Evolutionary conservation across 2,113 vertebrate species (phyloP), one percentile per base, ranked within the genome.

Genomic region (Theropithecus gelada): DNA sequence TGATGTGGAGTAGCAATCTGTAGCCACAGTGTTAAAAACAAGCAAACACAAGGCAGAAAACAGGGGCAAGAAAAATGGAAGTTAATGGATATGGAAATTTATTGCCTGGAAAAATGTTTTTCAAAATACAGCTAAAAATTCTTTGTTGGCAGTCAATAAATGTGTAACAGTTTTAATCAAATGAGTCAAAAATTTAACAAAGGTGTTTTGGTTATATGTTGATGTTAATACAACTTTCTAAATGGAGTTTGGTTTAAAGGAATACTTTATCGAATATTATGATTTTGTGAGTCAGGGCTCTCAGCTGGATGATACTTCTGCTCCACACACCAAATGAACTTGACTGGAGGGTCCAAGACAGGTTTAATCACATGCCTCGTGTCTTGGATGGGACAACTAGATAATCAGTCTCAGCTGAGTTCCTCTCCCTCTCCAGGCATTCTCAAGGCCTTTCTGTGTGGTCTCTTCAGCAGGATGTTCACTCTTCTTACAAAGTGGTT

Each of bases 41-140:
- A 64, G 9, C 1, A 32, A 88, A 97, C 55, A 4, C 22, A 75
- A 55, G 20, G 12, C 6, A 86, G 40, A 35, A 78, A 70, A 38
- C 0, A 38, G 52, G 80, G 27, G 16, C 48, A 48, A 43, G 35
- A 32, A 3, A 2, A 12, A n/a, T 35, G 81, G 3, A 14, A 70
- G 17, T 32, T 52, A n/a, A 90, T 48, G 20, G 32, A 27, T 10
- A 40, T 0, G 22, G 14, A 27, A 20, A 55, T 93, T 38, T 80
- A 23, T 50, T 73, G 18, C 32, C 27, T 80, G 25, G 45, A 88
- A 73, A 27, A 8, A 50, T 25, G 59, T 66, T 96, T 84, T 88
- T 8, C 81, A 95, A 97, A 68, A 93, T 38, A 5, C 38, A 18
- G 23, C 35, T 84, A 84, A 22, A 86, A 87, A 95, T 86, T 30